Conservation (phyloP, 2,113 vertebrate species). For the Pollachius pollachius region DNA sequence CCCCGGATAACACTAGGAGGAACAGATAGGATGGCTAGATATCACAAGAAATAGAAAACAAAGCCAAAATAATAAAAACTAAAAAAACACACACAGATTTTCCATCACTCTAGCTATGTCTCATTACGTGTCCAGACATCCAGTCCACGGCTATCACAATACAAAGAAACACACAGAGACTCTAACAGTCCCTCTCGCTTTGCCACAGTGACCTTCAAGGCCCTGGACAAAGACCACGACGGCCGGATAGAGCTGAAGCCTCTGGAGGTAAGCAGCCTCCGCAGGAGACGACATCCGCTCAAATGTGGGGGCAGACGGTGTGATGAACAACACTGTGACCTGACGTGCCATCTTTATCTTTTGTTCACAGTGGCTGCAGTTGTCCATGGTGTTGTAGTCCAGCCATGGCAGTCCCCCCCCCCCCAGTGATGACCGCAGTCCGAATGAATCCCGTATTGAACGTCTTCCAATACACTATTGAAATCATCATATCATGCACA, state of each 20-base stretch:
- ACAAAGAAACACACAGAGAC: neutral
- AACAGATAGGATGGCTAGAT: too few relatives aligned
- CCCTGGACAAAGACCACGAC: slow-evolving; percentile 71
- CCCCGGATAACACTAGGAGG: too few relatives aligned
- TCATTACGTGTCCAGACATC: too few relatives aligned
- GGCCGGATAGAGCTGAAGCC: slow-evolving; percentile 68
- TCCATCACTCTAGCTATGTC: too few relatives aligned
- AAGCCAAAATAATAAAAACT: too few relatives aligned
- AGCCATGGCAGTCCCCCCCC: neutral
- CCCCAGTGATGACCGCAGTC: neutral
- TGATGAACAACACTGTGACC: neutral
- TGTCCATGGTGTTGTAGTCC: slow-evolving; percentile 47
- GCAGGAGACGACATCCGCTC: neutral
- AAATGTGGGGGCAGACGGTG: neutral
- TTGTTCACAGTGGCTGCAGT: slow-evolving; percentile 61
- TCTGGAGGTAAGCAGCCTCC: slow-evolving; percentile 64
- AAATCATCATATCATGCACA: too few relatives aligned
- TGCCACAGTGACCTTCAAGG: slow-evolving; percentile 77
- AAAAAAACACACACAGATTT: too few relatives aligned
- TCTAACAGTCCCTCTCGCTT: neutral
- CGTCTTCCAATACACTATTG: too few relatives aligned
- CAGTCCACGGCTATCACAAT: neutral
- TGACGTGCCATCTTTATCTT: slow-evolving; percentile 11
- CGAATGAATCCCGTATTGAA: neutral
- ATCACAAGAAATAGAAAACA: too few relatives aligned